Evolutionary conservation across 2,888 invertebrate genomes (phyloP).

Genomic region (Athrips mouffetella): DNA sequence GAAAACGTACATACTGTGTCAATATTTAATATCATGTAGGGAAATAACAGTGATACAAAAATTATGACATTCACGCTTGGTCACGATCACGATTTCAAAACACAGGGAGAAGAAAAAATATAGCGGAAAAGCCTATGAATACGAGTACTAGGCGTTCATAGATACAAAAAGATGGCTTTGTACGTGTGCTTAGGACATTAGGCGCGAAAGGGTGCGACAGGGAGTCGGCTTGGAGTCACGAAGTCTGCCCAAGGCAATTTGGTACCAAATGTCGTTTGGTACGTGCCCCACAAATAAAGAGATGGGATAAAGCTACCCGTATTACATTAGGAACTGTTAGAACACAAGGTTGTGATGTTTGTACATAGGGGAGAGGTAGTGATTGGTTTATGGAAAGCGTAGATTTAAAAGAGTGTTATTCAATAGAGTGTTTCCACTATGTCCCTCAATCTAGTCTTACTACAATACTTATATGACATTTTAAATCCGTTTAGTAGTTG

Average conservation of each 20-base stretch:
- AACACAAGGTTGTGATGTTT: conserved; percentile 22
- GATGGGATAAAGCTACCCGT: conserved; percentile 60
- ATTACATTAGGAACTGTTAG: conserved; percentile 57
- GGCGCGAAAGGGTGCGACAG: conserved; percentile 53
- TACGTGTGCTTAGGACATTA: conserved; percentile 65
- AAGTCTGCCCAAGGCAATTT: conserved; percentile 73
- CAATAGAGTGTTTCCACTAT: too few relatives aligned
- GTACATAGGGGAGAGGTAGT: neutral
- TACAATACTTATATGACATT: too few relatives aligned
- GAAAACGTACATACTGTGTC: too few relatives aligned
- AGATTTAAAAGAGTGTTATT: neutral
- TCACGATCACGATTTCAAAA: neutral
- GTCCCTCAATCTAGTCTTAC: too few relatives aligned
- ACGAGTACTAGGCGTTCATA: conserved; percentile 41
- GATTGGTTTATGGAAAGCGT: neutral
- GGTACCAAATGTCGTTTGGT: conserved; percentile 72
- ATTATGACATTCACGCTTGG: too few relatives aligned
- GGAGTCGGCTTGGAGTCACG: conserved; percentile 54
- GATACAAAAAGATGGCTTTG: conserved; percentile 53
- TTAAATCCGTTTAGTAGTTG: too few relatives aligned
- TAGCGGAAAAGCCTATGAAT: conserved; percentile 41
- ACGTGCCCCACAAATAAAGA: conserved; percentile 75
- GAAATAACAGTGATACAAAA: too few relatives aligned
- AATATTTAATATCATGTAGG: too few relatives aligned
- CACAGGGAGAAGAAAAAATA: neutral